Base-by-base conservation (phyloP, 2,797 vertebrate species). In the Sparus aurata region DNA sequence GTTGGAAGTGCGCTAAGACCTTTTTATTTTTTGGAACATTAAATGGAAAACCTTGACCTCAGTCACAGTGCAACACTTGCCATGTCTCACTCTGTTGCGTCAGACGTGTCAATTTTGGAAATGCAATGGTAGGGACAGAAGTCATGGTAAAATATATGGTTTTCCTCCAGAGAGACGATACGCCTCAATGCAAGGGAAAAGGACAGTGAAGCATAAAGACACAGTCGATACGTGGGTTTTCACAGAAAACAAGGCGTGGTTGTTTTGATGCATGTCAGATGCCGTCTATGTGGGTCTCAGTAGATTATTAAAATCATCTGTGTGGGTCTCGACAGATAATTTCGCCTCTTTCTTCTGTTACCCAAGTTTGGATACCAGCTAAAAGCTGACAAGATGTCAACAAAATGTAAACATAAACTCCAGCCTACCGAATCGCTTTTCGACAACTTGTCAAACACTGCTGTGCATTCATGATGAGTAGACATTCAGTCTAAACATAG, bases 211-310 rank as follows among this genome's bases (percentile, higher is more conserved):
- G 34, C 15, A 59, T 38, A 0, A 38, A 50, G 46, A 15, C 7
- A 12, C 47, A 52, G 69, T 45, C 15, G 0, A 34, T 27, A 62
- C 16, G 5, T 53, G 58, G 47, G 49, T 49, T 45, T 45, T 62
- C 34, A 30, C 54, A 22, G 49, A 12, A 30, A 63, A 34, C 41
- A 43, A 62, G 58, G 47, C 12, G 17, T 43, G 18, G 58, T 45
- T 74, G 62, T 58, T 74, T 58, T 65, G 43, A 65, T 65, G 61
- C n/a, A 20, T 38, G 53, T 58, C 62, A 41, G 53, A 65, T 49
- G 12, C 22, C 30, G 52, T 22, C 60, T 55, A 3, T 64, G 52
- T 34, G 61, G 20, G 25, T 17, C 15, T 64, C 20, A 30, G 54
- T 52, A 52, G 30, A 71, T 45, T 45, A 62, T 45, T 23, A 45